Evolutionary conservation across 2,113 vertebrate genomes (phyloP).

Genomic region (Speoplatyrhinus poulsoni): DNA sequence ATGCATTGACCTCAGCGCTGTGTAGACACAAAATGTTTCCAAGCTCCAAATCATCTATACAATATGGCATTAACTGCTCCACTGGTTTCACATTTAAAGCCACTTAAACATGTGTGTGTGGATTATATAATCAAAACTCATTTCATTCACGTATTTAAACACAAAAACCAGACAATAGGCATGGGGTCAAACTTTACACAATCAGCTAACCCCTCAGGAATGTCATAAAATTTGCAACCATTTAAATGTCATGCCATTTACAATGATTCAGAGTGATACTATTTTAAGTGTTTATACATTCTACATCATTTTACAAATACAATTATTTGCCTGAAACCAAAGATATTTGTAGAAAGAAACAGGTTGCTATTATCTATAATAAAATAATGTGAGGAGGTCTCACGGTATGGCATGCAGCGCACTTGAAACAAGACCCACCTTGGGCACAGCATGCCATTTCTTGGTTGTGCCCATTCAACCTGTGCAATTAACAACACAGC

Average conservation of each 20-base stretch:
- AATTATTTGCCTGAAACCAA: slow-evolving; percentile 54
- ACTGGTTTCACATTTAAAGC: slow-evolving; percentile 5
- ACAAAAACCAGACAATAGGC: slow-evolving; percentile 44
- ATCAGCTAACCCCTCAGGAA: slow-evolving; percentile 47
- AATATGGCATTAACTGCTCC: not conserved
- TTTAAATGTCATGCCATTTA: slow-evolving; percentile 61
- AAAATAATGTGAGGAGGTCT: slow-evolving; percentile 17
- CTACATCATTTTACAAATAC: slow-evolving; percentile 38
- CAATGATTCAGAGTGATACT: slow-evolving; percentile 62
- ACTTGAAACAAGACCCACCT: too few relatives aligned
- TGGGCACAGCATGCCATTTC: not conserved
- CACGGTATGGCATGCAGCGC: slow-evolving; percentile 7
- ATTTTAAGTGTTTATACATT: slow-evolving; percentile 62
- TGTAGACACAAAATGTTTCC: not conserved
- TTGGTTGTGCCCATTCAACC: too few relatives aligned
- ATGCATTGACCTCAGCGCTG: slow-evolving; percentile 2
- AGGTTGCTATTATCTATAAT: slow-evolving; percentile 30
- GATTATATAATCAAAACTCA: slow-evolving; percentile 48
- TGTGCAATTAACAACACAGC: too few relatives aligned
- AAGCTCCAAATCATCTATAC: not conserved
- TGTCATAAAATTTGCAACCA: slow-evolving; percentile 45
- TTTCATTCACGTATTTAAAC: slow-evolving; percentile 61
- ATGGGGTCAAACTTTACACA: slow-evolving; percentile 51
- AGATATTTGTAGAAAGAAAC: slow-evolving; percentile 20
- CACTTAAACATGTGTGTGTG: slow-evolving; percentile 31